Base-by-base conservation (phyloP, 2,113 vertebrate species). In the Excalfactoria chinensis region DNA sequence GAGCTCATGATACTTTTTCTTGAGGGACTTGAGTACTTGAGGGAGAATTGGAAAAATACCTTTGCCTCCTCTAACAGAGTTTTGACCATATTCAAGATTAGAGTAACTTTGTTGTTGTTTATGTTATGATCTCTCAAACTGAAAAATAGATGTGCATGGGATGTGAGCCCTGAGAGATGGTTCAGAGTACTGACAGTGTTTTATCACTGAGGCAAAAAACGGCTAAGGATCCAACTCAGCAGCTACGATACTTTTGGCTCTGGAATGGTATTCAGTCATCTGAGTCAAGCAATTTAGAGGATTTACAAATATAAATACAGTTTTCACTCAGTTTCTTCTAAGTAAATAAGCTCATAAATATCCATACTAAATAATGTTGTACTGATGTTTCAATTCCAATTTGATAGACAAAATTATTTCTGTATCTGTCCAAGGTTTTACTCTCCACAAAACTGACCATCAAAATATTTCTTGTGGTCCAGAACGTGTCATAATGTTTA, bases 201-300 rank as follows among this genome's bases (percentile, higher is more conserved):
- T 91, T 87, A 62, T 82, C 67, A 92, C 79, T 87, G 71, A 91
- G 40, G 67, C 74, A 79, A 91, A 96, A 89, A 51, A 25, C 77
- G 72, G 30, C 19, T 86, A 78, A 44, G 19, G 70, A 32, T 55
- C 34, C 21, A 70, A 69, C 51, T 12, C 18, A 46, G 41, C 22
- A 20, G 17, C 68, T 68, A 64, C 81, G 21, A 28, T n/a, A 6
- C 80, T 86, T 88, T 88, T 80, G 32, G 35, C 16, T 86, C 37
- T 56, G 22, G 43, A 89, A 76, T 85, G 13, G 2, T 72, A 28
- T 73, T 85, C 7, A 48, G 46, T 40, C 86, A 70, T 84, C 17
- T 18, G 9, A 76, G 10, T 67, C 20, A 43, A 59, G 26, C 35
- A 71, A 13, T 77, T 63, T 17, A 37, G 23, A 69, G 26, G 62